Percentiles rank a stretch among this genome's conserved stretches.
Conservation (phyloP, 1,140 invertebrate species). For the Cyrtorhinus lividipennis region DNA sequence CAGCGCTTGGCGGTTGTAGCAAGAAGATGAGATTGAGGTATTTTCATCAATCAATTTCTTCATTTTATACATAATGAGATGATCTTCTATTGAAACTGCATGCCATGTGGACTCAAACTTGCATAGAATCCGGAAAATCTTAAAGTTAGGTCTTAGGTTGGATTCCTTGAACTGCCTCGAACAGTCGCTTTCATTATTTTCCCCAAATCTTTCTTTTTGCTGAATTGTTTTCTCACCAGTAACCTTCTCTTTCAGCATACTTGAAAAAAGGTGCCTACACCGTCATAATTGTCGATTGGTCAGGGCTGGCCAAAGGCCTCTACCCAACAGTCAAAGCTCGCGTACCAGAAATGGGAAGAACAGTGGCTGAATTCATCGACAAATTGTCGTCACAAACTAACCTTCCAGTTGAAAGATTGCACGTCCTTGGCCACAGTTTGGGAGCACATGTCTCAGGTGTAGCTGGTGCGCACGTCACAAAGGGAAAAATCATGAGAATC, state of each 20-base stretch:
- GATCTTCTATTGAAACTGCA: too few species aligned
- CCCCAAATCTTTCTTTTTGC: too few species aligned
- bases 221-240: too few species aligned
- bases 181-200: too few species aligned
- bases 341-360: conserved; percentile 29
- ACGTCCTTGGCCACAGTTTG: conserved; percentile 69
- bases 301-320: conserved; percentile 30
- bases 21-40: too few species aligned
- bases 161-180: too few species aligned
- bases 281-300: conserved; percentile 49
- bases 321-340: conserved; percentile 21
- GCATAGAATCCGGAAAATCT: too few species aligned
- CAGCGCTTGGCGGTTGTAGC: too few species aligned
- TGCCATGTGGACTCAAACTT: too few species aligned
- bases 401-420: conserved; percentile 36
- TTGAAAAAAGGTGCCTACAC: conserved; percentile 38
- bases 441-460: conserved; percentile 72
- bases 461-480: conserved; percentile 34
- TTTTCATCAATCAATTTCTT: too few species aligned
- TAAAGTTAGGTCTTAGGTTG: too few species aligned
- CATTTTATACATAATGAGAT: too few species aligned
- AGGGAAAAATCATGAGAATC: not conserved
- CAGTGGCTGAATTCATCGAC: conserved; percentile 18
- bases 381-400: conserved; percentile 11
- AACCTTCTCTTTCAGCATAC: conserved; percentile 33